Base-by-base conservation (phyloP, 2,888 invertebrate genomes). In the Frankliniella fusca region DNA sequence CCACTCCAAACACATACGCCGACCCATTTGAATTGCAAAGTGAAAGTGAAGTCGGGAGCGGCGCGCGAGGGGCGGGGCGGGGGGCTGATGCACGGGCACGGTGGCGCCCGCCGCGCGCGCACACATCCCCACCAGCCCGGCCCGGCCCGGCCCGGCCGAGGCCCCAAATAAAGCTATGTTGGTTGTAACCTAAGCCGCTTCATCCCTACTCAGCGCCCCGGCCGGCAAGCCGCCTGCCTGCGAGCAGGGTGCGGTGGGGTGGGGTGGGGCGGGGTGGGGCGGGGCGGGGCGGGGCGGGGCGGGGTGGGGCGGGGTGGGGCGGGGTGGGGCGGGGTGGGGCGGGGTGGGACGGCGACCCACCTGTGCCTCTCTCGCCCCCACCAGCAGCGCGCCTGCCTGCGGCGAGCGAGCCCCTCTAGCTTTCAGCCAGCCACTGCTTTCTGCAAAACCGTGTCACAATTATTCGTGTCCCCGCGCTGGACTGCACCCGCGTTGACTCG, bases 131-230 rank as follows among this genome's bases (percentile, higher is more conserved):
- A 5, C 38, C 38, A 5, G 38, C 38, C 38, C 38, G 38, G 38
- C 38, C 38, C 38, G 38, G 38, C 38, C 38, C 38, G 38, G 38
- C 38, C 38, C 38, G 38, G 38, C 38, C 38, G n/a, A 23, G 70
- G 61, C 61, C 38, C 61, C 61, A 61, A 61, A 76, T 76, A 76
- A 76, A 76, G 70, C 70, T 76, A 27, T 76, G 70, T 76, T 27
- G 70, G 70, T 27, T 76, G 70, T 76, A 76, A 76, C 70, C 70
- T 27, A 76, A 76, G 70, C 70, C 70, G 61, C 61, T 27, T 23
- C 70, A 76, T 23, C 70, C 70, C 23, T 5, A 23, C 23, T 11
- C 23, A 23, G 23, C 70, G n/a, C 70, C 70, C 15, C 54, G 15
- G 54, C 54, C 18, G 15, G 54, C 54, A 3, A 54, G 54, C 54